Percentiles rank a stretch among this genome's conserved stretches.
Evolutionary conservation across 1,140 invertebrate genomes (phyloP).

Genomic region (Megathymus violae): DNA sequence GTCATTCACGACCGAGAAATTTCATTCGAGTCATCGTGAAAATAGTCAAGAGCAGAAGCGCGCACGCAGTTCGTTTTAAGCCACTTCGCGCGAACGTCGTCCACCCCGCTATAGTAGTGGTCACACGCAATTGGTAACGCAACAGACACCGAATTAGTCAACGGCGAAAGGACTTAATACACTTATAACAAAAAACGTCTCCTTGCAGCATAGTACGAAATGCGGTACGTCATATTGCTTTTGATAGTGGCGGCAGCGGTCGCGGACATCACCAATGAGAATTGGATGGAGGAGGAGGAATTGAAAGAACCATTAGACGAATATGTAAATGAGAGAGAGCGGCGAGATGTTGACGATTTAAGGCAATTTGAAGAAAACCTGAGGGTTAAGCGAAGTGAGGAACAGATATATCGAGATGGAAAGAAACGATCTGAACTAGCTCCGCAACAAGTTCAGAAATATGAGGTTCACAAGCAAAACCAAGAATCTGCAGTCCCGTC

Average conservation of each 20-base stretch:
- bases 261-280: constrained; percentile 57
- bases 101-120: constrained; percentile 44
- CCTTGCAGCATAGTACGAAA: constrained; percentile 54
- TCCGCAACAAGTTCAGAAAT: constrained; percentile 76
- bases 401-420: constrained; percentile 39
- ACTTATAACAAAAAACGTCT: constrained; percentile 70
- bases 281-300: constrained; percentile 74
- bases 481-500: constrained; percentile 69
- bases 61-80: constrained; percentile 43
- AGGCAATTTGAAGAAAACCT: constrained; percentile 59
- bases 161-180: constrained; percentile 65
- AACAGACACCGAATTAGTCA: constrained; percentile 45
- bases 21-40: constrained; percentile 54
- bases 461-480: constrained; percentile 81
- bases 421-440: constrained; percentile 56
- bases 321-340: constrained; percentile 48
- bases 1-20: constrained; percentile 65
- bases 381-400: constrained; percentile 58
- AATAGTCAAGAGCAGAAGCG: constrained; percentile 53
- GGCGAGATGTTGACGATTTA: constrained; percentile 50
- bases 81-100: constrained; percentile 42
- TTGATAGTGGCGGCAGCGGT: constrained; percentile 54
- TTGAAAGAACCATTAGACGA: constrained; percentile 67
- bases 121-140: constrained; percentile 36
- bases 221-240: constrained; percentile 60